Base-by-base conservation (phyloP, 1,140 invertebrate genomes). In the Pseudomyrmex pallidus region DNA sequence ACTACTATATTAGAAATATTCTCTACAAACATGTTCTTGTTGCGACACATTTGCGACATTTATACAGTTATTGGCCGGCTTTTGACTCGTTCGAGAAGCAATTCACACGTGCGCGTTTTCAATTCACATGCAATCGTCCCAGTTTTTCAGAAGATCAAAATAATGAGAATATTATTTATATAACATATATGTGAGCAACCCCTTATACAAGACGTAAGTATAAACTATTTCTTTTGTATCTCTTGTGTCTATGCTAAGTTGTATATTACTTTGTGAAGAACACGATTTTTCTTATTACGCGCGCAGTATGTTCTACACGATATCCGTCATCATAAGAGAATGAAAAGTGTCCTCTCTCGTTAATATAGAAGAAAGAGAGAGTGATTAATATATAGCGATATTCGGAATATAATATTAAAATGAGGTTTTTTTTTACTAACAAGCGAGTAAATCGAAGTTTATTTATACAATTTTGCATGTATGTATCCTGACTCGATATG, bases 11-110 rank as follows among this genome's bases (percentile, higher is more conserved):
- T 83, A 88, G 72, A 83, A 59, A 77, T 35, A 44, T 52, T 66
- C n/a, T 89, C 62, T 87, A 84, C 82, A 88, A 89, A 76, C 56
- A 74, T 82, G 70, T 25, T 83, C 44, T 35, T 35, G 35, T 35
- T 35, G 35, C 5, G 35, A 35, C 35, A 35, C 35, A 35, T 35
- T 35, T 35, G 35, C 35, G 35, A 35, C 5, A 56, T 67, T 77
- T 52, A n/a, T 74, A 67, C 52, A 77, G 50, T 57, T 77, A 77
- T 77, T 63, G 74, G 74, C 74, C 63, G 74, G 35, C 73, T 74
- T 25, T 25, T 22, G 54, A 73, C 35, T 74, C 44, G 1, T 63
- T 63, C 20, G 10, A 63, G 35, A 52, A 62, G 17, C 44, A 74
- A 63, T 63, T 74, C 57, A 74, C 57, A 74, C 59, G 57, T 63